Evolutionary conservation across 2,113 vertebrate genomes (phyloP).

Genomic region (Arizona elegans): DNA sequence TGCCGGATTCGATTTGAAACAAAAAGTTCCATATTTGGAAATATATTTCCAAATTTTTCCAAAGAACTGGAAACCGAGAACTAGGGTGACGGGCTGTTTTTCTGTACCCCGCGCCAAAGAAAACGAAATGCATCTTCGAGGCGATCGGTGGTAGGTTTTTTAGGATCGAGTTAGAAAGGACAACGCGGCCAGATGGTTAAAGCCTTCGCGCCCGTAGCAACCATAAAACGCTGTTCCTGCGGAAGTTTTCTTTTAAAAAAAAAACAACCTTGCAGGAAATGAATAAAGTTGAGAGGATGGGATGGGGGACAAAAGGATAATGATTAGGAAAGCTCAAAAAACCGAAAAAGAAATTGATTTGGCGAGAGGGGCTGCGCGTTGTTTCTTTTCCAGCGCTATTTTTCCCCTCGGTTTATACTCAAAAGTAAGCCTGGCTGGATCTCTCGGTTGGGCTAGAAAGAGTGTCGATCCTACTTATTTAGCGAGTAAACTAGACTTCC

Average conservation of each 20-base stretch:
- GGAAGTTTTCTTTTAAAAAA: neutral
- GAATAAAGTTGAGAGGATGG: neutral
- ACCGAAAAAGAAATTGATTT: neutral
- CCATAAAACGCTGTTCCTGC: neutral
- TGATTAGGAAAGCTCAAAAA: neutral
- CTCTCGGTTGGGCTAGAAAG: neutral
- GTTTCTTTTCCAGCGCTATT: neutral
- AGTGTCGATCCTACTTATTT: too few species aligned
- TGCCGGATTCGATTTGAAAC: neutral
- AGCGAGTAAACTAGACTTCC: neutral
- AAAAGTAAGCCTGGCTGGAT: neutral
- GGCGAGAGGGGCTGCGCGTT: rapidly evolving
- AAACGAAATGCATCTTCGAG: neutral
- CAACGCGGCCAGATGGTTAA: neutral
- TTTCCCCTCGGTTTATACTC: neutral
- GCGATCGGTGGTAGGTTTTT: neutral
- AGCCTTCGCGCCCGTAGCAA: neutral
- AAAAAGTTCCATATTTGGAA: neutral
- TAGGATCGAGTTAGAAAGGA: too few species aligned
- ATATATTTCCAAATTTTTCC: neutral
- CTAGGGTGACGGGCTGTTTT: neutral
- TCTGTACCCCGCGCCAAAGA: neutral
- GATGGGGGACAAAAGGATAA: neutral
- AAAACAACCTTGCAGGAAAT: neutral
- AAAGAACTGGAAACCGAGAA: neutral